These are phyloP conservation scores for Cataglyphis albicans DNA, from an alignment of 2,888 invertebrate species.

Conservation along the genomic window DNA sequence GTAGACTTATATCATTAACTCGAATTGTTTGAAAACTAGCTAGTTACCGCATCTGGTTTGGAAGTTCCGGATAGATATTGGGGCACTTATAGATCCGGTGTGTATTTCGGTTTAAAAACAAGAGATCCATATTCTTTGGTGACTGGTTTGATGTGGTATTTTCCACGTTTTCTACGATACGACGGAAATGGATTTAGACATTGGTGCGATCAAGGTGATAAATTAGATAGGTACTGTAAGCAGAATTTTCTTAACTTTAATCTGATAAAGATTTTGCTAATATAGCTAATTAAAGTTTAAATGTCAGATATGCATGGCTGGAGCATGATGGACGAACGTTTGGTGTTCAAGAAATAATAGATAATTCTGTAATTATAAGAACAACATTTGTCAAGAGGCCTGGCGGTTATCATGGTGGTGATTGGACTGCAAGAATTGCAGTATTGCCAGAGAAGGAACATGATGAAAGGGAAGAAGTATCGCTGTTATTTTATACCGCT, in stretches of 20 bases:
- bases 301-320: slow-evolving; percentile 92
- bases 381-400: slow-evolving; percentile 96
- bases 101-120: slow-evolving; percentile 96
- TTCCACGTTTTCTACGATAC: slow-evolving; percentile 89
- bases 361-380: slow-evolving; percentile 91
- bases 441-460: slow-evolving; percentile 86
- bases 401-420: slow-evolving; percentile 94
- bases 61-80: slow-evolving; percentile 94
- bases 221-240: slow-evolving; percentile 89
- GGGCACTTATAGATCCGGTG: slow-evolving; percentile 96
- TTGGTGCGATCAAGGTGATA: slow-evolving; percentile 96
- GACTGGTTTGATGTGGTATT: slow-evolving; percentile 99
- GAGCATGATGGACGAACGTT: slow-evolving; percentile 97
- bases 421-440: slow-evolving; percentile 95
- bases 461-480: slow-evolving; percentile 87
- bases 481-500: slow-evolving; percentile 93
- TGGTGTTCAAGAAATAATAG: slow-evolving; percentile 95
- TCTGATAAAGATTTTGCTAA: neutral
- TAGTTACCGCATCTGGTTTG: slow-evolving; percentile 90
- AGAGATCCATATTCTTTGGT: slow-evolving; percentile 95
- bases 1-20: neutral
- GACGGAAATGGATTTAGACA: slow-evolving; percentile 93
- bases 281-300: slow-evolving; percentile 7
- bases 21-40: slow-evolving; percentile 85
- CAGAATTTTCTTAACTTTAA: neutral